Evolutionary conservation across 2,888 invertebrate species (phyloP).

Genomic region (Stenodema calcarata): DNA sequence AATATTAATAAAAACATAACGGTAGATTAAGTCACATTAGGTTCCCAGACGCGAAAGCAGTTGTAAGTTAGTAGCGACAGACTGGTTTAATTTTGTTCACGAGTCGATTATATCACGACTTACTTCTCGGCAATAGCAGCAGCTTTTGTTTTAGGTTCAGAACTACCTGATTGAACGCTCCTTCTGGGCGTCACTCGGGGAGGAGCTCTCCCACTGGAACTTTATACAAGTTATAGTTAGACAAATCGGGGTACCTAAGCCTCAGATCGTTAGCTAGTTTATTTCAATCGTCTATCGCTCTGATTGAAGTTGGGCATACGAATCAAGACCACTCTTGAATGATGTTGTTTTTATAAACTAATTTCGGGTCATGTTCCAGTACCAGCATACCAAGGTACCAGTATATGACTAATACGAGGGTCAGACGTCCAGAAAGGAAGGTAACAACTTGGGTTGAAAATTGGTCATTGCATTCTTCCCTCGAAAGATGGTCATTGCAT

Average conservation of each 20-base stretch:
- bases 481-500: too few relatives aligned
- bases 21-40: neutral
- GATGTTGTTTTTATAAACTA: too few relatives aligned
- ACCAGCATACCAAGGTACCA: too few relatives aligned
- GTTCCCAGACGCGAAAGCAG: neutral
- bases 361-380: too few relatives aligned
- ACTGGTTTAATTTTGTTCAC: neutral
- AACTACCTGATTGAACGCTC: constrained; percentile 7
- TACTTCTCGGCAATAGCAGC: constrained; percentile 37
- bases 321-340: too few relatives aligned
- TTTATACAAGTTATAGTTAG: neutral
- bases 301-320: too few relatives aligned
- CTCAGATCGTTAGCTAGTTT: too few relatives aligned
- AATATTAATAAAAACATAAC: neutral
- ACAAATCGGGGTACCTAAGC: neutral
- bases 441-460: too few relatives aligned
- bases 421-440: too few relatives aligned
- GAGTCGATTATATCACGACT: neutral
- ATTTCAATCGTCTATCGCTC: too few relatives aligned
- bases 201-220: constrained; percentile 28
- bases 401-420: too few relatives aligned
- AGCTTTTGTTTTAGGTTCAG: constrained; percentile 22
- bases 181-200: constrained; percentile 5
- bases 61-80: neutral
- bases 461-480: too few relatives aligned